Percentiles rank a stretch among this genome's conserved stretches.
These are phyloP conservation scores for Kryptolebias marmoratus DNA, from an alignment of 2,113 vertebrate genomes.

Conservation along the genomic window DNA sequence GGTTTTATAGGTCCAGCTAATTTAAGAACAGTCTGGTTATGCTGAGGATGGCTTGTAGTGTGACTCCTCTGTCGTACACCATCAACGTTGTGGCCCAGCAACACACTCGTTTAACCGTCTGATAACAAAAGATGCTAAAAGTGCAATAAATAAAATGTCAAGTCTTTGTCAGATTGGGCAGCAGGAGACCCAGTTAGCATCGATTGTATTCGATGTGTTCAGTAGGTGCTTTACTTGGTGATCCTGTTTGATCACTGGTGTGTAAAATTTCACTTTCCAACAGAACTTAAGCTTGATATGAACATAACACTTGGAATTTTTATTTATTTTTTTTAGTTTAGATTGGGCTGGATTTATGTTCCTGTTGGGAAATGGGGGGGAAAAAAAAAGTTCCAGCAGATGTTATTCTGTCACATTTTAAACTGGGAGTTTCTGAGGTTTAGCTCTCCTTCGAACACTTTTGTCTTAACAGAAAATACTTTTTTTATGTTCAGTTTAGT, in stretches of 20 bases:
- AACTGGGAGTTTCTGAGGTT: background rate
- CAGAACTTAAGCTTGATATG: too few species aligned
- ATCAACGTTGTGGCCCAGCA: background rate
- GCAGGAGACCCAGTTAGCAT: too few species aligned
- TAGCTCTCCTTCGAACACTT: background rate
- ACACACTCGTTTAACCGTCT: conserved; percentile 17
- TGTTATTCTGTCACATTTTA: conserved; percentile 16
- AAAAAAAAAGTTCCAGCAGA: conserved; percentile 1
- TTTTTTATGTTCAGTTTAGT: background rate
- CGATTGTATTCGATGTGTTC: too few species aligned
- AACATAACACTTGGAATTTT: too few species aligned
- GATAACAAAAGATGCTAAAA: too few species aligned
- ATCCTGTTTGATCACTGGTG: too few species aligned
- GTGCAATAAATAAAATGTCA: too few species aligned
- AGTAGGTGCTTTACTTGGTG: too few species aligned
- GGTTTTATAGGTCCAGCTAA: background rate
- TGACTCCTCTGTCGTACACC: conserved; percentile 5
- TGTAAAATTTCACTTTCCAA: too few species aligned
- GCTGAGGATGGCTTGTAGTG: background rate
- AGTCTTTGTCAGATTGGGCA: too few species aligned
- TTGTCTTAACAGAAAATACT: background rate
- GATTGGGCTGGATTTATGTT: too few species aligned
- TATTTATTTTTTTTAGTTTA: too few species aligned
- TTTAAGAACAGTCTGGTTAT: background rate
- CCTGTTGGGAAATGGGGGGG: background rate